These are phyloP conservation scores for Melanerpes aurifrons DNA, from an alignment of 2,113 vertebrate genomes.

Conservation along the genomic window DNA sequence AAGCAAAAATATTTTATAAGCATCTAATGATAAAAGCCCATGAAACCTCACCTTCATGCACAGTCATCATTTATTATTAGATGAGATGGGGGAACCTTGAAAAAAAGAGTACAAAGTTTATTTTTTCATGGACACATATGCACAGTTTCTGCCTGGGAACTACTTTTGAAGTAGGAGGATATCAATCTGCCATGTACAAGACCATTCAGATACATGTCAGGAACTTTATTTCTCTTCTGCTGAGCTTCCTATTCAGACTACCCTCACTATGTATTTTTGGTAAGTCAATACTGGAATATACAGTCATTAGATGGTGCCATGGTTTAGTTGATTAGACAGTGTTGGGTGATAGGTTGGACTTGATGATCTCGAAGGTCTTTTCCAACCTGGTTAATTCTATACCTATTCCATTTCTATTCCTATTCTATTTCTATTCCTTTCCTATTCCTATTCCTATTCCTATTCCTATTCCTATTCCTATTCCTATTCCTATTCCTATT, in stretches of 20 bases:
- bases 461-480: too few species aligned
- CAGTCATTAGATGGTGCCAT: background rate
- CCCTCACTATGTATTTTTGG: background rate
- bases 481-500: too few species aligned
- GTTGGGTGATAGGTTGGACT: too few species aligned
- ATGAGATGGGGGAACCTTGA: background rate
- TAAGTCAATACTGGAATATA: background rate
- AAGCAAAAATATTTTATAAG: background rate
- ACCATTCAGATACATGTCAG: background rate
- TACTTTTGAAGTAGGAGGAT: background rate
- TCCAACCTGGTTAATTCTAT: too few species aligned
- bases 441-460: too few species aligned
- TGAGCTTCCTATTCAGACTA: background rate
- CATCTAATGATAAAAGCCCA: background rate
- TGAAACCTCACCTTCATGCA: fast-evolving
- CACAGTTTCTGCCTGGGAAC: background rate
- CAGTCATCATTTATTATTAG: background rate
- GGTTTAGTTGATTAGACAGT: too few species aligned
- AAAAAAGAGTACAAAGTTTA: background rate
- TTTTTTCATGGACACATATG: background rate
- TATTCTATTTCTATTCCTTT: too few species aligned
- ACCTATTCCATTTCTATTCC: too few species aligned
- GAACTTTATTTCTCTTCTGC: background rate
- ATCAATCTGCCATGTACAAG: background rate
- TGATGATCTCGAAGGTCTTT: too few species aligned